Conservation (phyloP, 1,140 invertebrate species). For the Helicoverpa armigera region DNA sequence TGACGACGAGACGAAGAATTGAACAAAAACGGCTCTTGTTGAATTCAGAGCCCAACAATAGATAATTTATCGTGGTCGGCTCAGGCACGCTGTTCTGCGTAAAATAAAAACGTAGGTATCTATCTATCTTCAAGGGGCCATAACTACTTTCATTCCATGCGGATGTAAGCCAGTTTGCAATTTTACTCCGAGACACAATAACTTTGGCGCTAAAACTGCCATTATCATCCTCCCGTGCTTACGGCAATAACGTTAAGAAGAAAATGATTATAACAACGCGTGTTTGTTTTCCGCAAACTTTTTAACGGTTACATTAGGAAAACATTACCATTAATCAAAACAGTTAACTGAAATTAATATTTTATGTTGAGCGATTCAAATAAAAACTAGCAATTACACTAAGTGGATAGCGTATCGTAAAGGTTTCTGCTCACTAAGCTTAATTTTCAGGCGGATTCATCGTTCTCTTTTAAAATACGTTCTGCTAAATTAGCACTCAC, state of each 20-base stretch:
- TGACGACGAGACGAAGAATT: slow-evolving; percentile 84
- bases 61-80: slow-evolving; percentile 84
- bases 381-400: slow-evolving; percentile 39
- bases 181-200: slow-evolving; percentile 18
- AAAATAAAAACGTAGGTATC: slow-evolving; percentile 70
- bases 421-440: slow-evolving; percentile 49
- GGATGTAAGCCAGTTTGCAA: slow-evolving; percentile 39
- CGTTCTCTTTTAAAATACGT: slow-evolving; percentile 60
- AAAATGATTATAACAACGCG: slow-evolving; percentile 38
- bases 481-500: slow-evolving; percentile 64
- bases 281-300: slow-evolving; percentile 43
- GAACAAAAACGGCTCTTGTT: slow-evolving; percentile 84
- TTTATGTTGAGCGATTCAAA: slow-evolving; percentile 15
- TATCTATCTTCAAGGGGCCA: slow-evolving; percentile 60
- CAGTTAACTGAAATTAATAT: slow-evolving; percentile 41
- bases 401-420: slow-evolving; percentile 43
- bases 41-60: slow-evolving; percentile 81
- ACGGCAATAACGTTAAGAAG: slow-evolving; percentile 12
- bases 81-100: slow-evolving; percentile 68
- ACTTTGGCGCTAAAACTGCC: slow-evolving; percentile 16
- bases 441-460: slow-evolving; percentile 53
- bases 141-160: slow-evolving; percentile 49
- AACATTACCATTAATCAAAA: slow-evolving; percentile 32
- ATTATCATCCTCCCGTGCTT: slow-evolving; percentile 35
- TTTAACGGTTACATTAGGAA: slow-evolving; percentile 41